These are phyloP conservation scores for Protosalanx chinensis DNA, from an alignment of 2,797 vertebrate species.

Conservation along the genomic window DNA sequence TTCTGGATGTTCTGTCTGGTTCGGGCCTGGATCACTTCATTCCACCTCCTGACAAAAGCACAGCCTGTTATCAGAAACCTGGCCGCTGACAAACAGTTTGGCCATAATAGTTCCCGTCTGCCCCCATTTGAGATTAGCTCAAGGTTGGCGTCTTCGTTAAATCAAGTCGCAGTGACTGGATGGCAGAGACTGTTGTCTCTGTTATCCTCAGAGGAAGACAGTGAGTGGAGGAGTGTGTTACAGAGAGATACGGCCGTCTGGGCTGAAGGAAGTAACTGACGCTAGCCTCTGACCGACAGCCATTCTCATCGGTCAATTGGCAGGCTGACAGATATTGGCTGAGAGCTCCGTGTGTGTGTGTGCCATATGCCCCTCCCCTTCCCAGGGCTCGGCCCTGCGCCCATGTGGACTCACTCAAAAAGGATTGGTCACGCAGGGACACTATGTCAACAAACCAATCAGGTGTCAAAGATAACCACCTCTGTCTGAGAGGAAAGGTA, in stretches of 20 bases:
- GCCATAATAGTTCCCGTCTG: too few species aligned
- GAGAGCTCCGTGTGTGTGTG: conserved; percentile 64
- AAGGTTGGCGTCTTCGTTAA: too few species aligned
- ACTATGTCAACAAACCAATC: conserved; percentile 46
- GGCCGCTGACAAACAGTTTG: too few species aligned
- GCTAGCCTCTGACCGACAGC: conserved; percentile 39
- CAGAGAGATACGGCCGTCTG: background rate
- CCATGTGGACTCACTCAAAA: conserved; percentile 46
- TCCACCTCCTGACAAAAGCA: background rate
- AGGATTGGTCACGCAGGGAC: conserved; percentile 25
- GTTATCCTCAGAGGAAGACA: too few species aligned
- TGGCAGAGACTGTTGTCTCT: too few species aligned
- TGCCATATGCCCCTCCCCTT: conserved; percentile 40
- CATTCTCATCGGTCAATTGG: conserved; percentile 28
- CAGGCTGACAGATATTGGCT: conserved; percentile 63
- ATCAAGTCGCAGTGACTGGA: too few species aligned
- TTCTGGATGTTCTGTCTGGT: conserved; percentile 51
- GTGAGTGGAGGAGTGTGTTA: background rate
- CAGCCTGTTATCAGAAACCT: too few species aligned
- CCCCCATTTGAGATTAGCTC: too few species aligned
- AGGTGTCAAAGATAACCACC: conserved; percentile 21
- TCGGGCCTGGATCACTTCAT: conserved; percentile 13
- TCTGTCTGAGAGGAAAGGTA: conserved; percentile 20
- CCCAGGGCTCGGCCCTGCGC: conserved; percentile 28
- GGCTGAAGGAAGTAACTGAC: conserved; percentile 16